Percentiles rank a stretch among this genome's conserved stretches.
These are phyloP conservation scores for Nomada flava DNA, from an alignment of 2,888 invertebrate species.

Conservation along the genomic window DNA sequence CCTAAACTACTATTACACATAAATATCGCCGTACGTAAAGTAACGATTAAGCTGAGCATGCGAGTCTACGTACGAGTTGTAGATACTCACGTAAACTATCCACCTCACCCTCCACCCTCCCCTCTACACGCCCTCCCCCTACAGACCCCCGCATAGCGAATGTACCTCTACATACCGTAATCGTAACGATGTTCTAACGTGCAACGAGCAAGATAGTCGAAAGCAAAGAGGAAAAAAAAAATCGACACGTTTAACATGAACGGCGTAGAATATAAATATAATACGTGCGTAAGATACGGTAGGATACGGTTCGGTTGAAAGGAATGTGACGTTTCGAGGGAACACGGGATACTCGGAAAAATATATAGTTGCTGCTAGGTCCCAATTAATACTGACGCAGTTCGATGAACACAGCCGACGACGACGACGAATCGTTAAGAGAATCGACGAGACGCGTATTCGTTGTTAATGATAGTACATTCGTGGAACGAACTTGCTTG, in stretches of 20 bases:
- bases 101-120: slow-evolving; percentile 22
- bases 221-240: slow-evolving; percentile 5
- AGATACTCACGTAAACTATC: slow-evolving; percentile 76
- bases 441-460: neutral
- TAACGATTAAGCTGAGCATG: slow-evolving; percentile 77
- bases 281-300: slow-evolving; percentile 42
- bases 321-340: slow-evolving; percentile 7
- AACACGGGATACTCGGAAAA: slow-evolving; percentile 3
- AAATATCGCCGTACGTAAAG: slow-evolving; percentile 78
- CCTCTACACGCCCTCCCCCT: neutral
- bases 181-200: slow-evolving; percentile 75
- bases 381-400: slow-evolving; percentile 31
- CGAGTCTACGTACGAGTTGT: slow-evolving; percentile 59
- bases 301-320: slow-evolving; percentile 18
- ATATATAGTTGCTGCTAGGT: slow-evolving; percentile 24
- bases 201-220: slow-evolving; percentile 49
- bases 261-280: slow-evolving; percentile 47
- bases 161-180: slow-evolving; percentile 74
- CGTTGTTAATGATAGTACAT: neutral
- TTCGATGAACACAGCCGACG: slow-evolving; percentile 17
- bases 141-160: slow-evolving; percentile 66
- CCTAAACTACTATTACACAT: slow-evolving; percentile 75
- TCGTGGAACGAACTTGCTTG: slow-evolving; percentile 3
- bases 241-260: slow-evolving; percentile 22
- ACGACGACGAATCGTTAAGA: neutral